A percentile compares a stretch with the other conserved stretches of the same genome.
Evolutionary conservation across 2,113 vertebrate genomes (phyloP).

Genomic region (Urocitellus parryii): DNA sequence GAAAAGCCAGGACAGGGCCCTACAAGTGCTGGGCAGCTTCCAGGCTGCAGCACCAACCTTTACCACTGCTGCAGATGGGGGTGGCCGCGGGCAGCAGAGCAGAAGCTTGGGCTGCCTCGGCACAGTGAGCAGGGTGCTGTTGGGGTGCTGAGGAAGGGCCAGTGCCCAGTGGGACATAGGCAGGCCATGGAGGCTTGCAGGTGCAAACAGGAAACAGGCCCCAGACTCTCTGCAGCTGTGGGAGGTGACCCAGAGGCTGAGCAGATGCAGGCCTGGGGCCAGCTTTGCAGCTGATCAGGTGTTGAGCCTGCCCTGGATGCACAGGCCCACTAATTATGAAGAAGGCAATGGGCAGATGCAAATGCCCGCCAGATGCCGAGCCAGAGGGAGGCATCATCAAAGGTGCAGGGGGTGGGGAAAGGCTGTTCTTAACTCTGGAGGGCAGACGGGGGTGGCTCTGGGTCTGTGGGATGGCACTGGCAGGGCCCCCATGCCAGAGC

Average conservation of each 20-base stretch:
- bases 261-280: slow-evolving; percentile 61
- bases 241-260: slow-evolving; percentile 67
- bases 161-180: background rate
- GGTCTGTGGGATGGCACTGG: background rate
- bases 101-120: background rate
- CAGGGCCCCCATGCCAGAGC: background rate
- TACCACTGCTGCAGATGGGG: background rate
- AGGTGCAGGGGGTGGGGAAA: background rate
- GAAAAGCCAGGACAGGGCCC: slow-evolving; percentile 63
- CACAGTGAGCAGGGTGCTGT: background rate
- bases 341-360: slow-evolving; percentile 21
- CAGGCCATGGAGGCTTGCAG: background rate
- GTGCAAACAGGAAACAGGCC: slow-evolving; percentile 73
- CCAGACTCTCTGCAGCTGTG: slow-evolving; percentile 59
- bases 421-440: background rate
- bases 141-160: background rate
- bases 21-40: background rate
- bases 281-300: slow-evolving; percentile 62
- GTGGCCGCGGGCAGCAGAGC: background rate
- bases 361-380: background rate
- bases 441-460: background rate
- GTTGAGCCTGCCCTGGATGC: slow-evolving; percentile 53
- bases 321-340: slow-evolving; percentile 65
- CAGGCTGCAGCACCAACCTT: slow-evolving; percentile 46
- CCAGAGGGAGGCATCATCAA: background rate